phyloP scores from a whole-genome alignment of 2,113 vertebrate genomes.

The Lophius piscatorius region DNA sequence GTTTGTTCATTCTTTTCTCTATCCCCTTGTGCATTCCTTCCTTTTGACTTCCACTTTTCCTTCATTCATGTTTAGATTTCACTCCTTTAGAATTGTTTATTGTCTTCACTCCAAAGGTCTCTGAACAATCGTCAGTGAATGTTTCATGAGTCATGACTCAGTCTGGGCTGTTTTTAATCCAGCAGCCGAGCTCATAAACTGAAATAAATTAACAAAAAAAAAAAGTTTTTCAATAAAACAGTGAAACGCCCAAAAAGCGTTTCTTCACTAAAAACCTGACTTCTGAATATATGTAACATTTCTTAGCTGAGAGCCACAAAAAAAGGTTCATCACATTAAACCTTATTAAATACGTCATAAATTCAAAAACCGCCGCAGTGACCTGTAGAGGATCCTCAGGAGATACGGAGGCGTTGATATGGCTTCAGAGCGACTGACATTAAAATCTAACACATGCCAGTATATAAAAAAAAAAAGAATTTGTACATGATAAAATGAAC shows the following conservation, averaged over 20 bases:
- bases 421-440: constrained; percentile 49
- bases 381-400: constrained; percentile 8
- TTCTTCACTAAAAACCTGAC: constrained; percentile 13
- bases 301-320: constrained; percentile 5
- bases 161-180: constrained; percentile 13
- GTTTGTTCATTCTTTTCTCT: too few relatives aligned
- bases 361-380: constrained; percentile 15
- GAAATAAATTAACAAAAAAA: neutral
- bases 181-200: neutral
- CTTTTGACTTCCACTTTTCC: neutral
- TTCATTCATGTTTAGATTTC: neutral
- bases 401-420: constrained; percentile 37
- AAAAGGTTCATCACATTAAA: constrained; percentile 20
- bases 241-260: too few relatives aligned
- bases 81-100: neutral
- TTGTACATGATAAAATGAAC: too few relatives aligned
- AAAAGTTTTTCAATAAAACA: constrained; percentile 8
- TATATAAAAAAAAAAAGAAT: constrained; percentile 14
- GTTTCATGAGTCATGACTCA: neutral
- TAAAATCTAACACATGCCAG: constrained; percentile 26
- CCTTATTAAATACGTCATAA: constrained; percentile 3
- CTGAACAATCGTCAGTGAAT: constrained; percentile 1
- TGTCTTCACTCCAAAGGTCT: neutral
- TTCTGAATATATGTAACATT: constrained; percentile 1
- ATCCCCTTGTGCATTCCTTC: neutral